A percentile compares a stretch with the other conserved stretches of the same genome.
Conservation (phyloP, 2,888 invertebrate species). For the Reticulitermes lucifugus region DNA sequence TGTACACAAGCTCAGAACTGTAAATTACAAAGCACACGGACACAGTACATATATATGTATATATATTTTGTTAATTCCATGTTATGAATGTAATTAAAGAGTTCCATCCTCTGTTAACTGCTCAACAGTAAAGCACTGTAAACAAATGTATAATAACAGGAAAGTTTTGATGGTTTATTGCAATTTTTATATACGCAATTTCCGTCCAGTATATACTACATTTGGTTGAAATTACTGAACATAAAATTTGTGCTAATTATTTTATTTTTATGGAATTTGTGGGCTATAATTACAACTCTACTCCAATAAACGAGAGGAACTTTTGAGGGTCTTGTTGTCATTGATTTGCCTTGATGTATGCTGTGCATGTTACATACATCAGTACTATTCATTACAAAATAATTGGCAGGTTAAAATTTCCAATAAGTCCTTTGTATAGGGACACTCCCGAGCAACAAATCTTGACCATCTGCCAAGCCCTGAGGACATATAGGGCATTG, state of each 20-base stretch:
- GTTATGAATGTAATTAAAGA: neutral
- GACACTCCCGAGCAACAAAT: no score
- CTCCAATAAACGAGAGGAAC: neutral
- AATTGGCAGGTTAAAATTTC: no score
- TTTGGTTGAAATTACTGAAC: slow-evolving; percentile 13
- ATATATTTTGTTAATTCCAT: slow-evolving; percentile 1
- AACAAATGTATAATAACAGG: slow-evolving; percentile 5
- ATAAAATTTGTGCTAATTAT: slow-evolving; percentile 11
- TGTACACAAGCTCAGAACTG: no score
- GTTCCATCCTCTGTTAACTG: slow-evolving; percentile 7
- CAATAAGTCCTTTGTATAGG: no score
- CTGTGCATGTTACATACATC: no score
- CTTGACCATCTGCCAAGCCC: no score
- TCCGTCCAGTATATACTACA: slow-evolving; percentile 21
- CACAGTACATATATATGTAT: neutral
- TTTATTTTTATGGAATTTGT: neutral
- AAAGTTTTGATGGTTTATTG: slow-evolving; percentile 2
- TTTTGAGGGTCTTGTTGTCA: neutral
- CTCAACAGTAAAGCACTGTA: neutral
- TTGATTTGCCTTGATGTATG: no score
- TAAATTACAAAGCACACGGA: neutral
- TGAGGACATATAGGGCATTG: no score
- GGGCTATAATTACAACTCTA: neutral
- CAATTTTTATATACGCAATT: slow-evolving; percentile 26
- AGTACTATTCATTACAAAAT: no score